Evolutionary conservation across 1,140 invertebrate genomes (phyloP).

Genomic region (Portunus trituberculatus): DNA sequence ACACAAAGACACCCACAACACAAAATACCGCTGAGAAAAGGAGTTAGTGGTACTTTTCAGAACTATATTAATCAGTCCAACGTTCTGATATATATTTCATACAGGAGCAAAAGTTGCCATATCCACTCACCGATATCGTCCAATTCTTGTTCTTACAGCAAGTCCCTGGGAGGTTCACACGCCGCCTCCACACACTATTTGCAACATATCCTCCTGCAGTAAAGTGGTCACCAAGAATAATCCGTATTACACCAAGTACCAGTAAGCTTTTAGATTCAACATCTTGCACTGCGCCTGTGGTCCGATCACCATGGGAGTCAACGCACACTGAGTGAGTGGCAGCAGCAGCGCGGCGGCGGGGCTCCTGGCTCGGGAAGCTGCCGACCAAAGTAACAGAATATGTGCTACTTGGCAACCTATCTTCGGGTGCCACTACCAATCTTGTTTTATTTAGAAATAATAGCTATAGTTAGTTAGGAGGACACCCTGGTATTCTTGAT

Average conservation of each 20-base stretch:
- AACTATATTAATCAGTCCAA: not conserved
- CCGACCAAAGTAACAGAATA: not conserved
- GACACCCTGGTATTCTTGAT: not conserved
- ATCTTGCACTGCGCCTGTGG: not conserved
- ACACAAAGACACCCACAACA: not conserved
- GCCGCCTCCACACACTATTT: not conserved
- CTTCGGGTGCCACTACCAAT: not conserved
- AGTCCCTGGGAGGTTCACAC: not conserved
- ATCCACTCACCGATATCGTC: not conserved
- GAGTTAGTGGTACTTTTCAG: not conserved
- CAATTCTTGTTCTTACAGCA: not conserved
- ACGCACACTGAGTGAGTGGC: not conserved
- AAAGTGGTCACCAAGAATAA: not conserved
- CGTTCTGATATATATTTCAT: not conserved
- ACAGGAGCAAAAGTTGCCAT: constrained; percentile 1
- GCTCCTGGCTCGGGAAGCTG: not conserved
- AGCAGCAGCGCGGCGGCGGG: not conserved
- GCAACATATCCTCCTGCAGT: not conserved
- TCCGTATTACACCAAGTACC: not conserved
- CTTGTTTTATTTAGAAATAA: constrained; percentile 4
- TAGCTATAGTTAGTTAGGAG: not conserved
- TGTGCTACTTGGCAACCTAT: not conserved
- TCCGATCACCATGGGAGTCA: not conserved
- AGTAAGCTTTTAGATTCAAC: not conserved
- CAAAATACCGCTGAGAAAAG: not conserved